Percentiles rank a stretch among this genome's conserved stretches.
Evolutionary conservation across 1,140 invertebrate genomes (phyloP).

Genomic region (Globodera rostochiensis): DNA sequence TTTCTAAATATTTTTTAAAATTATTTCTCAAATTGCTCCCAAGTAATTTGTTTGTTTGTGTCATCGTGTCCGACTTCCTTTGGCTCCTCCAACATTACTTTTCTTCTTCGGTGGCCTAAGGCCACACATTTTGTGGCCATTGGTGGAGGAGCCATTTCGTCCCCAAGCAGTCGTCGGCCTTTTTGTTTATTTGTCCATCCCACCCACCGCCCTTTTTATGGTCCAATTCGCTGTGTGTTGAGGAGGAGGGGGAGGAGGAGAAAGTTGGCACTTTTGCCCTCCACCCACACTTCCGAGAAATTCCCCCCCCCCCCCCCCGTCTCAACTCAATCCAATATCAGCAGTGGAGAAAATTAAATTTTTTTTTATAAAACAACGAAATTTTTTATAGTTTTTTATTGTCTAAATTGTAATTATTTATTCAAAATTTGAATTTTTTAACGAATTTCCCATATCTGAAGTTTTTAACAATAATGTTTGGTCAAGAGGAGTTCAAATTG

Average conservation of each 20-base stretch:
- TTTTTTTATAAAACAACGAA: no score
- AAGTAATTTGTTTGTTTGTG: not conserved
- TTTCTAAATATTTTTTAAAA: not conserved
- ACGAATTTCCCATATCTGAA: no score
- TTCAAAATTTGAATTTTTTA: no score
- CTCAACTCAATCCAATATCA: not conserved
- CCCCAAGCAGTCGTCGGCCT: no score
- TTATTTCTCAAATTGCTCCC: no score
- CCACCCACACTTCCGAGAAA: not conserved
- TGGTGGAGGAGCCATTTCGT: not conserved
- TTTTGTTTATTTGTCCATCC: not conserved
- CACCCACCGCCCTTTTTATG: not conserved
- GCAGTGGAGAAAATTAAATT: not conserved
- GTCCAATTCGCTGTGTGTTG: not conserved
- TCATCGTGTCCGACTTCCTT: not conserved
- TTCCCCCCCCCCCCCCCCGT: no score
- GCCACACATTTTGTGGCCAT: not conserved
- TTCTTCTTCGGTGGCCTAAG: not conserved
- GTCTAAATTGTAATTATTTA: no score
- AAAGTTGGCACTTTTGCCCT: slow-evolving; percentile 2
- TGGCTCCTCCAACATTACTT: not conserved
- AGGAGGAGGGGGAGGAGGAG: not conserved
- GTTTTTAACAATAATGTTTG: no score
- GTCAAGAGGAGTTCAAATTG: no score
- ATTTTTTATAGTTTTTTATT: no score